These are phyloP conservation scores for Camponotus floridanus DNA, from an alignment of 1,140 invertebrate species.

Conservation along the genomic window DNA sequence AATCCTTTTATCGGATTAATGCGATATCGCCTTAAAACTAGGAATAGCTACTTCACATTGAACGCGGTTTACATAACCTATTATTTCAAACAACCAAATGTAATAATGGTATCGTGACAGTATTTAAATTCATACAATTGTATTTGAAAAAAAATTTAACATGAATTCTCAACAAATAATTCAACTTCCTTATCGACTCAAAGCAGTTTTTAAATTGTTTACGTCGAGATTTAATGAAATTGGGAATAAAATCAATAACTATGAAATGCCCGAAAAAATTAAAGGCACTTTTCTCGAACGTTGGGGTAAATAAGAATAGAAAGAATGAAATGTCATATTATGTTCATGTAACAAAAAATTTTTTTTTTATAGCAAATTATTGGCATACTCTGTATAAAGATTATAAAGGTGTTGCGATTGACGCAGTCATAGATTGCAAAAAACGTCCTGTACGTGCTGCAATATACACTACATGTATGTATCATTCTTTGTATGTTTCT, in stretches of 20 bases:
- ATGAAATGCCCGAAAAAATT: slow-evolving; percentile 70
- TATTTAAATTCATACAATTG: not conserved
- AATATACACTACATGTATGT: slow-evolving; percentile 70
- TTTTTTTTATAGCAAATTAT: slow-evolving; percentile 75
- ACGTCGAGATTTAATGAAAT: slow-evolving; percentile 47
- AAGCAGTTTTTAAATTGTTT: not conserved
- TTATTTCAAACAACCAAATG: too few species aligned
- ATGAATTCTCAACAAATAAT: slow-evolving; percentile 37
- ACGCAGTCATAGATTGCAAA: slow-evolving; percentile 79
- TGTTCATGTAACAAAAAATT: not conserved
- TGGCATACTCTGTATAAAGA: slow-evolving; percentile 77
- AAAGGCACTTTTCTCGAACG: slow-evolving; percentile 79
- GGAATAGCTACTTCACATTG: too few species aligned
- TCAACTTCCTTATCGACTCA: slow-evolving; percentile 26
- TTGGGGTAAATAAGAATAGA: slow-evolving; percentile 77
- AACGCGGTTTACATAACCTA: too few species aligned
- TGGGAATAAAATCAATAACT: slow-evolving; percentile 65
- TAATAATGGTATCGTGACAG: too few species aligned
- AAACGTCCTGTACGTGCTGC: slow-evolving; percentile 76
- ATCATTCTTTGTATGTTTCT: not conserved
- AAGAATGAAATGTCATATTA: not conserved
- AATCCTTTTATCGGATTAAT: too few species aligned
- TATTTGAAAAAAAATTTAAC: not conserved
- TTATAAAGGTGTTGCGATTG: slow-evolving; percentile 80
- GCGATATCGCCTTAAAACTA: too few species aligned